Conservation (phyloP, 1,140 invertebrate species). For the Cryptotermes secundus region DNA sequence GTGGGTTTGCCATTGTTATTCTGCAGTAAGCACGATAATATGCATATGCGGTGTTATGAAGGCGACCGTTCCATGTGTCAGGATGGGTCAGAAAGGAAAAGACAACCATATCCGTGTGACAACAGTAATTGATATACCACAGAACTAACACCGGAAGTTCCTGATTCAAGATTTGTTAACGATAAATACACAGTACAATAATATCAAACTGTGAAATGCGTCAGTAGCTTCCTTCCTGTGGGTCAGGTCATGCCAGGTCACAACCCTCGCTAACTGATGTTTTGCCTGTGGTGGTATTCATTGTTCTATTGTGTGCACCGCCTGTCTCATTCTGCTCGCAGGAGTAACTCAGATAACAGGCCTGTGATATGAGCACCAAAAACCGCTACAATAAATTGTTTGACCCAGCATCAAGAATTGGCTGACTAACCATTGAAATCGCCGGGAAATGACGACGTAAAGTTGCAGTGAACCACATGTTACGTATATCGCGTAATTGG, state of each 20-base stretch:
- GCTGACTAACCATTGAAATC: too few relatives aligned
- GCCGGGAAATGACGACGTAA: too few relatives aligned
- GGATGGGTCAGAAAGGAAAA: not conserved
- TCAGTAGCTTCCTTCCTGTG: not conserved
- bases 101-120: constrained; percentile 3
- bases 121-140: not conserved
- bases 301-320: not conserved
- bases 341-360: too few relatives aligned
- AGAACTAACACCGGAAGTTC: not conserved
- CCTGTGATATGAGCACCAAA: too few relatives aligned
- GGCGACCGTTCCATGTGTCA: not conserved
- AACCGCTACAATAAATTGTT: too few relatives aligned
- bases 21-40: not conserved
- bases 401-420: too few relatives aligned
- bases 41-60: not conserved
- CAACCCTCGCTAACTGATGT: not conserved
- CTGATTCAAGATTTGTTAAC: not conserved
- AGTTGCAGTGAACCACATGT: too few relatives aligned
- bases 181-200: not conserved
- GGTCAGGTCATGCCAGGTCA: constrained; percentile 12
- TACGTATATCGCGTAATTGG: too few relatives aligned
- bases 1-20: not conserved
- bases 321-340: too few relatives aligned
- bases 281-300: not conserved
- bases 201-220: constrained; percentile 18